Evolutionary conservation across 2,113 vertebrate genomes (phyloP).

Genomic region (Halcyon senegalensis): DNA sequence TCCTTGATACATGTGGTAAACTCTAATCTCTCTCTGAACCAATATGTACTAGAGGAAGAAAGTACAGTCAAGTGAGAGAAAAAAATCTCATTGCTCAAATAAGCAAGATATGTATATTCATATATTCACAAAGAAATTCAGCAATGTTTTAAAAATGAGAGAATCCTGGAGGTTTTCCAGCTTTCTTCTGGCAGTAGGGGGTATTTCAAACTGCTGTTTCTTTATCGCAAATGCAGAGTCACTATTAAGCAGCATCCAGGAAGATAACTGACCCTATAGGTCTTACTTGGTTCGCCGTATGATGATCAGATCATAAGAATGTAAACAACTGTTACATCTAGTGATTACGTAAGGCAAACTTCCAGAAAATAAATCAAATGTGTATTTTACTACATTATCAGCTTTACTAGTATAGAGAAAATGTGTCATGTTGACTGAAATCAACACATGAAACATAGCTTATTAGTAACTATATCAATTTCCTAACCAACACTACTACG

Average conservation of each 20-base stretch:
- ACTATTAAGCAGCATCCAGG: not conserved
- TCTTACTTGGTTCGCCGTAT: not conserved
- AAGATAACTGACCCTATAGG: not conserved
- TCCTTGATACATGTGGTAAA: not conserved
- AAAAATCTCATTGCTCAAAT: not conserved
- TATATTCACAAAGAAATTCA: constrained; percentile 26
- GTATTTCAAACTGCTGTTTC: constrained; percentile 32
- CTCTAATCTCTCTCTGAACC: not conserved
- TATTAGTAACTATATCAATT: not conserved
- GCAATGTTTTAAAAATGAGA: constrained; percentile 50
- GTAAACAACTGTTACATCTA: not conserved
- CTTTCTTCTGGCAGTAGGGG: constrained; percentile 18
- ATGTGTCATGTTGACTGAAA: not conserved
- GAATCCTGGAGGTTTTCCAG: constrained; percentile 30
- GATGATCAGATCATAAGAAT: not conserved
- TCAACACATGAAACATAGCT: constrained; percentile 14
- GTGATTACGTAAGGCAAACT: not conserved
- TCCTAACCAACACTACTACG: not conserved
- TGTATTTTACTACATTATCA: not conserved
- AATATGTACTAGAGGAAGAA: constrained; percentile 16
- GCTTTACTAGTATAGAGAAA: not conserved
- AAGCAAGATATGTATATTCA: constrained; percentile 42
- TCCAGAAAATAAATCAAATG: not conserved
- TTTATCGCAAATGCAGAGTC: constrained; percentile 25
- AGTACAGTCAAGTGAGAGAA: constrained; percentile 41